A percentile compares a stretch with the other conserved stretches of the same genome.
These are phyloP conservation scores for Phragmatobia fuliginosa DNA, from an alignment of 2,888 invertebrate species.

Conservation along the genomic window DNA sequence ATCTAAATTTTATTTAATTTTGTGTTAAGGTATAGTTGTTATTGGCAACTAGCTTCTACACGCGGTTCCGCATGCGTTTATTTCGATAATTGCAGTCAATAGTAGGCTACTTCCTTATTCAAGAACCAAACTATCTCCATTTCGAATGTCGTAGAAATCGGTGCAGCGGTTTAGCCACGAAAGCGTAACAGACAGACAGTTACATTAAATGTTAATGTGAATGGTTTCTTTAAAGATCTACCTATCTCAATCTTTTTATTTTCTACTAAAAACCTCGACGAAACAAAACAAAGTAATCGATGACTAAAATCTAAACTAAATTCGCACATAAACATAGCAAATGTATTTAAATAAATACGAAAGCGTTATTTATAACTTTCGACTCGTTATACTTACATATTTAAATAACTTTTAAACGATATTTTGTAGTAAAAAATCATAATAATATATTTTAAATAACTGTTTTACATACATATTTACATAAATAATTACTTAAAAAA, in stretches of 20 bases:
- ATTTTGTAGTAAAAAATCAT: not conserved
- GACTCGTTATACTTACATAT: not conserved
- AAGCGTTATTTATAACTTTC: not conserved
- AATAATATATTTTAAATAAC: not conserved
- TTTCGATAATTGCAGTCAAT: no score
- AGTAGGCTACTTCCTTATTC: no score
- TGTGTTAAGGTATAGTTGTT: no score
- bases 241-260: not conserved
- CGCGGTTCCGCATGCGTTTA: no score
- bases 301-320: not conserved
- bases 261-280: not conserved
- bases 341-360: not conserved
- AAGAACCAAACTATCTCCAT: no score
- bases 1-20: no score
- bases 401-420: not conserved
- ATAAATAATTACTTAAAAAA: not conserved
- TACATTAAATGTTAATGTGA: no score
- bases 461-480: not conserved
- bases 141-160: no score
- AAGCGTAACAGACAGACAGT: no score
- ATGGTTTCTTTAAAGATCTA: no score
- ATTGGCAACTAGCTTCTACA: no score
- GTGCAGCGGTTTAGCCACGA: no score
- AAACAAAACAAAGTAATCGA: not conserved
- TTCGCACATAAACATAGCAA: not conserved